These are phyloP conservation scores for Xanthostigma xanthostigma DNA, from an alignment of 2,888 invertebrate species.

Conservation along the genomic window DNA sequence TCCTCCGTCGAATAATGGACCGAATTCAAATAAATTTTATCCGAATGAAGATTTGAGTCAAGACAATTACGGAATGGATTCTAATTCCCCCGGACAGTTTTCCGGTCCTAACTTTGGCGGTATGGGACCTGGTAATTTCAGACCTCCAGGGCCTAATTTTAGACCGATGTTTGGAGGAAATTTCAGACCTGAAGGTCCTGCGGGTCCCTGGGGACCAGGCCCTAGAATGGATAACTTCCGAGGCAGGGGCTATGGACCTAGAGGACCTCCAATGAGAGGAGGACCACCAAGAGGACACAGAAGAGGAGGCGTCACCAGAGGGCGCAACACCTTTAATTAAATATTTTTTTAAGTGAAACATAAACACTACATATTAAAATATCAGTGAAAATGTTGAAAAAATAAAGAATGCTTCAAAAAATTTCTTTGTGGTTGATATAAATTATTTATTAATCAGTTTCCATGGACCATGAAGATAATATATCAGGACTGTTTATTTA, in stretches of 20 bases:
- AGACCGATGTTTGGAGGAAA: not conserved
- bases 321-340: not conserved
- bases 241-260: not conserved
- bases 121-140: not conserved
- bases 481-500: too few species aligned
- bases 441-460: too few species aligned
- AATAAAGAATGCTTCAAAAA: too few species aligned
- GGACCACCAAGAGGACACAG: not conserved
- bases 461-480: too few species aligned
- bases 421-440: too few species aligned
- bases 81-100: not conserved
- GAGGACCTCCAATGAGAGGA: not conserved
- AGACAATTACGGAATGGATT: not conserved
- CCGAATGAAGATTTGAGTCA: not conserved
- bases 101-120: not conserved
- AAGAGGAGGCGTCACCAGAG: not conserved
- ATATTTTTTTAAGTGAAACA: too few species aligned
- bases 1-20: not conserved
- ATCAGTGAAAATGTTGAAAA: too few species aligned
- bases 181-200: not conserved
- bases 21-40: not conserved
- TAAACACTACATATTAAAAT: too few species aligned
- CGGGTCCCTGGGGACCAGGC: not conserved
- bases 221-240: not conserved
- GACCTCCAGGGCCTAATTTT: not conserved